A percentile compares a stretch with the other conserved stretches of the same genome.
These are phyloP conservation scores for Valencia hispanica DNA, from an alignment of 2,797 vertebrate species.

Conservation along the genomic window DNA sequence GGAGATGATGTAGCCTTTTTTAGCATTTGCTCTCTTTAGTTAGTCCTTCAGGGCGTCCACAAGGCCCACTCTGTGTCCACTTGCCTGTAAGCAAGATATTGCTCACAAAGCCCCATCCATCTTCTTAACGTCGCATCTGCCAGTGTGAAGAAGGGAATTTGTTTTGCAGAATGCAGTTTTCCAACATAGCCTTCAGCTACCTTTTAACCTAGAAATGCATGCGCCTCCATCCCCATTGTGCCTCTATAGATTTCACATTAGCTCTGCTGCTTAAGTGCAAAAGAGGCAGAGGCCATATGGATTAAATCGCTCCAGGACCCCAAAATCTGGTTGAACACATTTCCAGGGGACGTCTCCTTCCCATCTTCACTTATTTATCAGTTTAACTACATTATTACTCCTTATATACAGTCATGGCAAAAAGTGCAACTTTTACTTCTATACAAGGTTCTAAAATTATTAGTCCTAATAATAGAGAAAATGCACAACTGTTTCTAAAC, in stretches of 20 bases:
- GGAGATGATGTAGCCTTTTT: slow-evolving; percentile 51
- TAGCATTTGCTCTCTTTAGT: slow-evolving; percentile 25
- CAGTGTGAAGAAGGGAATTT: slow-evolving; percentile 14
- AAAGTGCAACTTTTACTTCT: not conserved
- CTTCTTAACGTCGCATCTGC: slow-evolving; percentile 1
- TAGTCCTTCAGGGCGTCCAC: slow-evolving; percentile 11
- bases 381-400: not conserved
- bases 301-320: slow-evolving; percentile 28
- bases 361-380: slow-evolving; percentile 2
- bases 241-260: slow-evolving; percentile 17
- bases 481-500: not conserved
- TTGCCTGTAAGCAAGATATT: slow-evolving; percentile 11
- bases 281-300: slow-evolving; percentile 18
- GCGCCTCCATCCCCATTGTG: slow-evolving; percentile 24
- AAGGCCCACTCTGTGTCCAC: slow-evolving; percentile 4
- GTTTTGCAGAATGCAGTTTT: slow-evolving; percentile 41
- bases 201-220: slow-evolving; percentile 53
- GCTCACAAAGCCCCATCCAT: slow-evolving; percentile 11
- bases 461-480: not conserved
- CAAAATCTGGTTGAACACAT: slow-evolving; percentile 27
- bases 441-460: not conserved
- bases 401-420: not conserved
- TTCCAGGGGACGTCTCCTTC: slow-evolving; percentile 1
- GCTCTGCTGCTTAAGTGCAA: slow-evolving; percentile 9
- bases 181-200: slow-evolving; percentile 46